phyloP scores from a whole-genome alignment of 2,113 vertebrate species.

The Raja brachyura region DNA sequence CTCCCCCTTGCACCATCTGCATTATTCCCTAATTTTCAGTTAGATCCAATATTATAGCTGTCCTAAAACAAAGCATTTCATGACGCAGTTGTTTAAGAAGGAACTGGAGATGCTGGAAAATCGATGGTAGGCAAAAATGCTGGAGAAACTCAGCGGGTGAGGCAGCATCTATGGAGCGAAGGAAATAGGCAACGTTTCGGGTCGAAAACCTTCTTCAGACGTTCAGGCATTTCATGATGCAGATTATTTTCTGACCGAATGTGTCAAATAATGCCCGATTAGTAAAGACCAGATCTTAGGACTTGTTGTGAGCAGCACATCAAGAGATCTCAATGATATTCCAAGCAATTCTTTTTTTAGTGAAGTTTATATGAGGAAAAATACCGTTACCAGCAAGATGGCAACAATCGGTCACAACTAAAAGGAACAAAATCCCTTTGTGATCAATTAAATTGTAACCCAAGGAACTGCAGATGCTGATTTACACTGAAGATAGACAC shows the following conservation, averaged over 20 bases:
- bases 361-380: background rate
- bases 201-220: too few species aligned
- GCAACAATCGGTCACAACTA: background rate
- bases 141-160: too few species aligned
- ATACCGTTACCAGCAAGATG: background rate
- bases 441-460: background rate
- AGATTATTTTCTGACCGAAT: background rate
- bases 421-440: background rate
- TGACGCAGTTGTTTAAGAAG: too few species aligned
- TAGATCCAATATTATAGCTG: background rate
- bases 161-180: too few species aligned
- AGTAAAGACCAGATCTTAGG: background rate
- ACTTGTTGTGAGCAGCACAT: background rate
- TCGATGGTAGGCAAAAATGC: too few species aligned
- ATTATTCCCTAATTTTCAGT: background rate
- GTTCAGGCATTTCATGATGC: background rate
- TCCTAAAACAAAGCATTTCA: background rate
- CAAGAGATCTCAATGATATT: background rate
- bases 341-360: background rate
- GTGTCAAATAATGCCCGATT: background rate
- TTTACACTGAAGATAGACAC: too few species aligned
- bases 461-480: too few species aligned
- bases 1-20: background rate
- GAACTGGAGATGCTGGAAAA: too few species aligned
- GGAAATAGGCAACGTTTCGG: too few species aligned